A percentile compares a stretch with the other conserved stretches of the same genome.
Evolutionary conservation across 1,140 invertebrate species (phyloP).

Genomic region (Sarcophaga bullata): DNA sequence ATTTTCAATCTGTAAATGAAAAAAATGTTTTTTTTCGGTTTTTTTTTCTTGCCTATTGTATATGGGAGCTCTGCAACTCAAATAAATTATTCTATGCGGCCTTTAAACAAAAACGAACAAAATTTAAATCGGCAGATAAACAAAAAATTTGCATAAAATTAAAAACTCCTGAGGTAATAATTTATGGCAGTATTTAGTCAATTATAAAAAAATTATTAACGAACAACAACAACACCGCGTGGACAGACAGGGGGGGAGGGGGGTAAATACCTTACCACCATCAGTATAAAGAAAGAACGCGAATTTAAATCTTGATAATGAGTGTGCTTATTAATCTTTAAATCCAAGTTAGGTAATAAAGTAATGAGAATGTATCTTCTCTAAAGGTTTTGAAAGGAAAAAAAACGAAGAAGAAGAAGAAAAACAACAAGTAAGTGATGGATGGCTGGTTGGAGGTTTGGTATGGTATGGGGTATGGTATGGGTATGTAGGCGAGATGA

Average conservation of each 20-base stretch:
- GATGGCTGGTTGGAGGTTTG: not conserved
- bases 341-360: constrained; percentile 15
- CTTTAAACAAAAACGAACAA: not conserved
- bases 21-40: not conserved
- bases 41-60: not conserved
- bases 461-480: not conserved
- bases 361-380: not conserved
- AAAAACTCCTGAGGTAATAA: constrained; percentile 2
- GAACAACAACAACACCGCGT: not conserved
- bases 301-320: constrained; percentile 16
- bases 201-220: not conserved
- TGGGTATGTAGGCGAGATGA: too few species aligned
- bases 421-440: not conserved
- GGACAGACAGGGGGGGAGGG: too few species aligned
- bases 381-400: not conserved
- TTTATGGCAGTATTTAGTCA: constrained; percentile 10
- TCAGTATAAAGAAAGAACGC: not conserved
- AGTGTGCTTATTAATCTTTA: constrained; percentile 6
- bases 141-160: constrained; percentile 3
- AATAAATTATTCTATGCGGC: too few species aligned
- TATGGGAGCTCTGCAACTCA: not conserved
- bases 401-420: too few species aligned
- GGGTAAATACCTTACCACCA: too few species aligned
- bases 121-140: not conserved
- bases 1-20: not conserved